Evolutionary conservation across 2,113 vertebrate genomes (phyloP), one percentile per base, ranked within the genome.

Genomic region (Ceyx margarethae): DNA sequence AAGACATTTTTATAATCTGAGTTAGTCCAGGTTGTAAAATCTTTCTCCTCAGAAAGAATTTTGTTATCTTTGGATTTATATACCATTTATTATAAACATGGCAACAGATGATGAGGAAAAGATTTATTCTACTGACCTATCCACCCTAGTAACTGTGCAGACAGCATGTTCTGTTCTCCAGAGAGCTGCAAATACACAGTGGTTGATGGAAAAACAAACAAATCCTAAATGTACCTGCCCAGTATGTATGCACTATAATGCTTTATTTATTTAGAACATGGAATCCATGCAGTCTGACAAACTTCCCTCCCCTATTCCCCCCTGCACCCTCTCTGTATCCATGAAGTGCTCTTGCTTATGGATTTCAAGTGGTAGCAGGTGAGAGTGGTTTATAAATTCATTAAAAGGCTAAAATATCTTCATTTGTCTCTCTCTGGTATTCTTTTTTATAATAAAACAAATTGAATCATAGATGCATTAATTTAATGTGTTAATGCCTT

Each of bases 301-400:
- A 69, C 35, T 26, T 69, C 29, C 48, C 18, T 64, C 7, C 13
- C 50, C 68, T 80, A 1, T 45, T 50, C 65, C 69, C 80, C 66
- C 71, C 81, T 91, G 68, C 22, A 53, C 37, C 20, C 56, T 90
- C 64, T 54, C 10, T 64, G 11, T 67, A 73, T 74, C 68, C 29
- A 3, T 85, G 46, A 88, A 90, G 86, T 71, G 69, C 69, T 83
- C 91, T 81, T 88, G 65, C 40, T 58, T 53, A 28, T 3, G 20
- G 57, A 78, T 90, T 93, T 90, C 53, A 51, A 92, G 91, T 86
- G 91, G 91, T 75, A 84, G 84, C 94, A 95, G 85, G 73, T 91
- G 86, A 91, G 56, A 35, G 43, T 60, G 61, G 48, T 67, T 89
- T 84, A 90, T 78, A 81, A 94, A 93, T 83, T 89, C 40, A 84